Evolutionary conservation across 2,888 invertebrate species (phyloP), one percentile per base, ranked within the genome.

Genomic region (Dastarcus helophoroides): DNA sequence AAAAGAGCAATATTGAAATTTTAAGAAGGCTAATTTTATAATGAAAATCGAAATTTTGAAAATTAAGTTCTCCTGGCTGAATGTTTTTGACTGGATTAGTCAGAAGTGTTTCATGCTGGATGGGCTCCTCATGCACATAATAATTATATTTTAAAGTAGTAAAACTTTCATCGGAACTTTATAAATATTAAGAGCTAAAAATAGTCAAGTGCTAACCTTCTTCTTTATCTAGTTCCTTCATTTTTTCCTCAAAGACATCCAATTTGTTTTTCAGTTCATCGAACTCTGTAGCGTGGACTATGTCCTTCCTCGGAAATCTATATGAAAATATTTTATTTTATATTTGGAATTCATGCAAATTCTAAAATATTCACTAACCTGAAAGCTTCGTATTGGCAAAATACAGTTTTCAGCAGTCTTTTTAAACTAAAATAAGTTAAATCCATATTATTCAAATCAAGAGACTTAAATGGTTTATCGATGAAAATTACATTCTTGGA

Each of bases 401-500:
- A 51, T 38, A 51, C 50, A 2, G 46, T 45, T 33, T 43, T 49
- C 8, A 56, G 32, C 12, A 54, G 33, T 24, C 39, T 30, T 32
- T 57, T 57, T 25, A 39, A 43, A 29, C 48, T 45, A 3, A 36
- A 41, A 14, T 44, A 32, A 9, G 44, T 47, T 3, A 56, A 41
- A 39, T 53, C 48, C 4, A 40, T 12, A 17, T 36, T 28, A 10
- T 40, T 46, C 6, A 48, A 42, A 10, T 36, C 31, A 30, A 31
- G 40, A 36, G 46, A 39, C 17, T 48, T 47, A 13, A 55, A 41
- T 3, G 51, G 48, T 40, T 57, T 57, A 32, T 57, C 55, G n/a
- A 58, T 38, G 41, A 50, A 55, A 14, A 54, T 42, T 5, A 54
- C 39, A 32, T 48, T 53, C 35, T 47, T 17, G 6, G 19, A 17